A percentile compares a stretch with the other conserved stretches of the same genome.
These are phyloP conservation scores for Altica lythri DNA, from an alignment of 2,888 invertebrate genomes.

Conservation along the genomic window DNA sequence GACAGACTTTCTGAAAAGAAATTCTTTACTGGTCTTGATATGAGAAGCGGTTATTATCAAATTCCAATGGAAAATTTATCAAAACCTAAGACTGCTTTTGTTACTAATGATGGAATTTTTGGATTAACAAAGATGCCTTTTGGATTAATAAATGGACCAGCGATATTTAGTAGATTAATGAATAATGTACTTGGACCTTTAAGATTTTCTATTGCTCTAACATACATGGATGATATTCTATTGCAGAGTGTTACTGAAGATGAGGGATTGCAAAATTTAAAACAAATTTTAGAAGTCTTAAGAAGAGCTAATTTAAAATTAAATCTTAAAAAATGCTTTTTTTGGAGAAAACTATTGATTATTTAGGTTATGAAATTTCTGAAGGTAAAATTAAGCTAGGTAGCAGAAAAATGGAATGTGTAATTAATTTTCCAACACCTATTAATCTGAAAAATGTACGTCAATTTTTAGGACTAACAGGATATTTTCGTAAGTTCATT, in stretches of 20 bases:
- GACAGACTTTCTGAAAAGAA: slow-evolving; percentile 38
- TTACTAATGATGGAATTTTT: slow-evolving; percentile 47
- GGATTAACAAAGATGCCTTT: slow-evolving; percentile 40
- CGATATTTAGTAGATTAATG: slow-evolving; percentile 39
- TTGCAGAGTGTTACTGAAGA: slow-evolving; percentile 18
- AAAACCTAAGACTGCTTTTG: slow-evolving; percentile 45
- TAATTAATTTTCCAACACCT: slow-evolving; percentile 17
- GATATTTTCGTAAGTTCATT: neutral
- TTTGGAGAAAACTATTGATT: slow-evolving; percentile 19
- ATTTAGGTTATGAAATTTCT: slow-evolving; percentile 26
- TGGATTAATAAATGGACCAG: slow-evolving; percentile 43
- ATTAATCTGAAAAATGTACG: slow-evolving; percentile 24
- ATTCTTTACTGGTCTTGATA: slow-evolving; percentile 45
- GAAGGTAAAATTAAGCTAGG: slow-evolving; percentile 19
- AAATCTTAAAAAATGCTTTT: slow-evolving; percentile 31
- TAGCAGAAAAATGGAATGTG: slow-evolving; percentile 19
- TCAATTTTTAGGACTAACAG: slow-evolving; percentile 7
- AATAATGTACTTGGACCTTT: slow-evolving; percentile 10
- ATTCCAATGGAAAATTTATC: slow-evolving; percentile 42
- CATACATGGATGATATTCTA: slow-evolving; percentile 30
- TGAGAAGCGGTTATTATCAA: slow-evolving; percentile 45
- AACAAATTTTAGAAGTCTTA: slow-evolving; percentile 23
- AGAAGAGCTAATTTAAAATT: slow-evolving; percentile 24
- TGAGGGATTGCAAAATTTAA: slow-evolving; percentile 17
- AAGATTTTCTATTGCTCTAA: slow-evolving; percentile 2